Evolutionary conservation across 2,797 vertebrate species (phyloP), one percentile per base, ranked within the genome.

Genomic region (Knipowitschia caucasica): DNA sequence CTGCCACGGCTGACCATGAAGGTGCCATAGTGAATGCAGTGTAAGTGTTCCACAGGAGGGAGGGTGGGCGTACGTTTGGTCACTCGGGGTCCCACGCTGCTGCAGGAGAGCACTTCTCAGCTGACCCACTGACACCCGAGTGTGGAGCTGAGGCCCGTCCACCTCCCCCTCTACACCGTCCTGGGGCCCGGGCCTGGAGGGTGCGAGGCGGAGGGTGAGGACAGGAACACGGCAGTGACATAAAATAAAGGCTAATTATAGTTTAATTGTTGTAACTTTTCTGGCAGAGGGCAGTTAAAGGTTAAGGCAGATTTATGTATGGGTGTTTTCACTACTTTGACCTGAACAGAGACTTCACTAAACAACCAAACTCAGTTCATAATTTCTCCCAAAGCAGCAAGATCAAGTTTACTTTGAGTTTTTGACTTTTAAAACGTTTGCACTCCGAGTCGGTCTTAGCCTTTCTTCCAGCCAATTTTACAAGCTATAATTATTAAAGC

Each of bases 41-140:
- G 6, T 24, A 7, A 23, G 25, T n/a, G n/a, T n/a, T n/a, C n/a
- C 14, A 43, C 3, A 23, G 38, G 17, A 21, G 18, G 39, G 14
- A 9, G 18, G 8, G 5, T 24, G 21, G 40, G 1, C 40, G 23
- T 91, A 91, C 90, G 53, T 74, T 80, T 71, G 87, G 34, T 88
- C 76, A 2, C 78, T 60, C 54, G 71, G 80, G 4, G 40, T 82
- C 15, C 66, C 77, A 42, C 70, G 84, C 83, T 89, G 88, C 62
- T 83, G 80, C 65, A 91, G 78, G 24, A 91, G 85, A 50, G 69
- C 60, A 18, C 66, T 90, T 73, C 82, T 89, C 65, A 90, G 75
- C 78, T 83, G 81, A 42, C 86, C 89, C 69, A 92, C 90, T 11
- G 90, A 92, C 75, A 92, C 88, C n/a, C 77, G 81, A 56, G 90